Percentiles rank a stretch among this genome's conserved stretches.
phyloP scores from a whole-genome alignment of 2,797 vertebrate genomes.

The Sebastiscus albofasciatus region DNA sequence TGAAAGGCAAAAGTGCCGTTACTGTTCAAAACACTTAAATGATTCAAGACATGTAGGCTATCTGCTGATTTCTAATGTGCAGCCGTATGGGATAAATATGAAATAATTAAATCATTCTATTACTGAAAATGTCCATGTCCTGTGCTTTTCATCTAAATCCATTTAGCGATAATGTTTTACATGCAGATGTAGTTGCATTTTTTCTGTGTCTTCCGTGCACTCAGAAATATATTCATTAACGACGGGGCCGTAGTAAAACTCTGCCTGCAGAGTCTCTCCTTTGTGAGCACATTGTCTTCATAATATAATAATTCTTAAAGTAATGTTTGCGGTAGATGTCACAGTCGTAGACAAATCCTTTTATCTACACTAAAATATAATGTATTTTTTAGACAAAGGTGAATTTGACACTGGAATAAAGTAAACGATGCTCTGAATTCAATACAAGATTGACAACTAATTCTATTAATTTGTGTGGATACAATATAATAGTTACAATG shows the following conservation, averaged over 20 bases:
- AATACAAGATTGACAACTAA: neutral
- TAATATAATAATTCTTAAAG: neutral
- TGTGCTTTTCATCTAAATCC: neutral
- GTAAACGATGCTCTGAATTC: conserved; percentile 5
- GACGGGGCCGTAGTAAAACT: neutral
- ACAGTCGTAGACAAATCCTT: neutral
- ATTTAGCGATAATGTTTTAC: neutral
- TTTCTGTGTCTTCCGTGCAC: neutral
- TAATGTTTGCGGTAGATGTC: neutral
- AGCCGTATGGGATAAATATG: neutral
- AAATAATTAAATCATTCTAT: neutral
- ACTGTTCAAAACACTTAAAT: neutral
- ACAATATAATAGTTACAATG: neutral
- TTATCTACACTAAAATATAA: neutral
- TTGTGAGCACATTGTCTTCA: neutral
- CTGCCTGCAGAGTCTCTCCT: neutral
- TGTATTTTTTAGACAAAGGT: neutral
- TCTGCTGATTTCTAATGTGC: neutral
- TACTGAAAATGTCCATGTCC: neutral
- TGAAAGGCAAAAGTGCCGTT: neutral
- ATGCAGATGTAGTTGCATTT: neutral
- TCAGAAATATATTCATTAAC: neutral
- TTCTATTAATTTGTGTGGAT: conserved; percentile 13
- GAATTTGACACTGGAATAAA: neutral
- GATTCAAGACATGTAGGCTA: neutral